These are phyloP conservation scores for Drosophila azteca DNA, from an alignment of 1,140 invertebrate genomes.

Conservation along the genomic window DNA sequence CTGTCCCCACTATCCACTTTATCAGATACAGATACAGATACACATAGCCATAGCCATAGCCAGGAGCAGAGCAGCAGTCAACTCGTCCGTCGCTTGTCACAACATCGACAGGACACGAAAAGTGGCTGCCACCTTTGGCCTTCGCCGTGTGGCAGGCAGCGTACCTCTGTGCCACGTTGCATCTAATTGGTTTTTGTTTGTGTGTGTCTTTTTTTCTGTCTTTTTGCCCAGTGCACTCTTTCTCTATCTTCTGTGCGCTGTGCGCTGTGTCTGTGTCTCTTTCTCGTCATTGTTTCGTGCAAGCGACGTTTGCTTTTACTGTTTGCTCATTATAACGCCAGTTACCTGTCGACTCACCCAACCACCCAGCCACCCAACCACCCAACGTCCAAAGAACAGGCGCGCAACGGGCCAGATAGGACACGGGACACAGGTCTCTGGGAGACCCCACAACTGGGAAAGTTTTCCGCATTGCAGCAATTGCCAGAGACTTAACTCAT, in stretches of 20 bases:
- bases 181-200: conserved; percentile 76
- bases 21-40: no score
- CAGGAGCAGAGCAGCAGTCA: neutral
- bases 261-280: neutral
- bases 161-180: conserved; percentile 23
- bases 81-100: conserved; percentile 51
- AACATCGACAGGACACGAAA: conserved; percentile 76
- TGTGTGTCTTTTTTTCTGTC: conserved; percentile 24
- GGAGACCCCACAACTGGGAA: conserved; percentile 29
- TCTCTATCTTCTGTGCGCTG: no score
- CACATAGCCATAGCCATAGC: no score
- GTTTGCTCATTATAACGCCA: conserved; percentile 77
- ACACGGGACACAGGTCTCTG: conserved; percentile 1
- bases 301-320: conserved; percentile 75
- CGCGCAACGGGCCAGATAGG: neutral
- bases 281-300: conserved; percentile 65
- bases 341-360: conserved; percentile 48
- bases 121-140: conserved; percentile 52
- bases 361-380: conserved; percentile 10
- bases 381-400: conserved; percentile 1
- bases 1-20: no score
- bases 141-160: conserved; percentile 15
- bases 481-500: conserved; percentile 74
- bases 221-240: neutral
- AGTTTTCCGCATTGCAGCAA: conserved; percentile 73